These are phyloP conservation scores for Notolepis coatsorum DNA, from an alignment of 2,797 vertebrate species.

Conservation along the genomic window DNA sequence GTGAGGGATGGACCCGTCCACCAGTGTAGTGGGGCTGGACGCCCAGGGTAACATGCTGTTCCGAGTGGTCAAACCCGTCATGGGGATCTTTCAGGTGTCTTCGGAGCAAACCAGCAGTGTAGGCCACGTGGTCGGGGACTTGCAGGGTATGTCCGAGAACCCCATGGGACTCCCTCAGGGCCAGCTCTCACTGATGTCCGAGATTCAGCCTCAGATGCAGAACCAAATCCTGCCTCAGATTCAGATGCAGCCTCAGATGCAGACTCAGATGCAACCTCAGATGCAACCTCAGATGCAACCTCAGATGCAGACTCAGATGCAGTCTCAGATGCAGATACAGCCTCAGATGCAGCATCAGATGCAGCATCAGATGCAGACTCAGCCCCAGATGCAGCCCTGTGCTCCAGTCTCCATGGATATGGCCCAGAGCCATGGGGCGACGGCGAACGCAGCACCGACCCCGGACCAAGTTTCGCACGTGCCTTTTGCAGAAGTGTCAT, in stretches of 20 bases:
- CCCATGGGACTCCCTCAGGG: conserved; percentile 61
- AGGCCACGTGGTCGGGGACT: conserved; percentile 27
- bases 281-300: conserved; percentile 61
- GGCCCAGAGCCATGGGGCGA: conserved; percentile 42
- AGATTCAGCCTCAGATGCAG: conserved; percentile 59
- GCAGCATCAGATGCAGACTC: conserved; percentile 38
- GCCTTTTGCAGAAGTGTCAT: conserved; percentile 84
- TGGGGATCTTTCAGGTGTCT: conserved; percentile 75
- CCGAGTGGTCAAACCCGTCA: conserved; percentile 75
- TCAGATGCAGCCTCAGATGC: conserved; percentile 32
- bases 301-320: no score
- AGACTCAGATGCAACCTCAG: conserved; percentile 21
- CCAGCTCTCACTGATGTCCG: conserved; percentile 57
- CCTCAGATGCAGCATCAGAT: not conserved
- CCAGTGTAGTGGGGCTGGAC: conserved; percentile 67
- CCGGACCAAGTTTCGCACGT: conserved; percentile 53
- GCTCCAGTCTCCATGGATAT: conserved; percentile 25
- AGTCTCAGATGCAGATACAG: conserved; percentile 57
- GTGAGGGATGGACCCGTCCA: conserved; percentile 65
- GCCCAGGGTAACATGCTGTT: conserved; percentile 77
- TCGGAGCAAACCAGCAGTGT: conserved; percentile 58
- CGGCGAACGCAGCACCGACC: conserved; percentile 12
- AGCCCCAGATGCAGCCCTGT: conserved; percentile 57
- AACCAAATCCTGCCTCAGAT: conserved; percentile 57
- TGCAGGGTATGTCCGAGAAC: conserved; percentile 66